phyloP scores from a whole-genome alignment of 2,113 vertebrate genomes.

The Phocoena sinus region DNA sequence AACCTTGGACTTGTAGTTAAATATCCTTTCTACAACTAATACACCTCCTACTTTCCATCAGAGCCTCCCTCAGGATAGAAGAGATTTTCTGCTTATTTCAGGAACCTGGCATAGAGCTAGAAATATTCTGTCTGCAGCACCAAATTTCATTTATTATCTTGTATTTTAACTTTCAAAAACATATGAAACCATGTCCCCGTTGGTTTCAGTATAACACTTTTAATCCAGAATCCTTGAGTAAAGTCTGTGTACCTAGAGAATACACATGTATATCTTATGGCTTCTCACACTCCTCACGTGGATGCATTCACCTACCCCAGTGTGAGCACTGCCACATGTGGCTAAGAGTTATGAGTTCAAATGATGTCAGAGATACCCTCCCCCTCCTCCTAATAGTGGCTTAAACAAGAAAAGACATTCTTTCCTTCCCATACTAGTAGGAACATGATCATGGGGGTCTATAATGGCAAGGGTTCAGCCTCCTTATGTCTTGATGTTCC shows the following conservation, averaged over 20 bases:
- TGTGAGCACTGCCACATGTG: neutral
- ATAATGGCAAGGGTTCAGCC: neutral
- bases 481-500: neutral
- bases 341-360: neutral
- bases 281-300: no score
- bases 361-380: neutral
- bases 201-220: neutral
- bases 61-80: neutral
- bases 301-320: neutral
- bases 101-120: neutral
- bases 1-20: neutral
- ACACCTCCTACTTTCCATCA: neutral
- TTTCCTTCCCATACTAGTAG: neutral
- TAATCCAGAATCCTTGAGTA: neutral
- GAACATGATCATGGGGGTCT: neutral
- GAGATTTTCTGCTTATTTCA: neutral
- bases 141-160: neutral
- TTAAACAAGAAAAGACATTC: neutral
- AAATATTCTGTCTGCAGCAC: neutral
- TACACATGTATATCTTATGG: neutral
- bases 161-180: neutral
- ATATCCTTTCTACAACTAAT: neutral
- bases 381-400: neutral
- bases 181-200: neutral
- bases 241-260: neutral